Base-by-base conservation (phyloP, 2,113 vertebrate genomes). In the Brachypteracias leptosomus region DNA sequence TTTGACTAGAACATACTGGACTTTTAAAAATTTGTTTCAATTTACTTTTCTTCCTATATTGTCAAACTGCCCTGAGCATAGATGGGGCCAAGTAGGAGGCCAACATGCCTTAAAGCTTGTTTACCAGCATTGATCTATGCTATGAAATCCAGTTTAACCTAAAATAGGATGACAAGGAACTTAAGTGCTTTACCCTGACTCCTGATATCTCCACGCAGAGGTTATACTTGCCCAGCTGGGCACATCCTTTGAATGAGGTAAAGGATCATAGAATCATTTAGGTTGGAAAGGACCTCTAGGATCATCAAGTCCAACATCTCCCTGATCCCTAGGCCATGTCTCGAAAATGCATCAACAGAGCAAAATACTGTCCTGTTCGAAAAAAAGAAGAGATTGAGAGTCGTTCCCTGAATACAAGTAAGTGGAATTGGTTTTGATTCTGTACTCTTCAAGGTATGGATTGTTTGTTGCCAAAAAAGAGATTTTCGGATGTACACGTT, bases 381-480 rank as follows among this genome's bases (percentile, higher is more conserved):
- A 11, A 25, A 21, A 36, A 33, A 31, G 14, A 17, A 18, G 21
- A n/a, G 13, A 59, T 24, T 61, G 9, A 51, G 91, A 93, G 62
- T 19, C 66, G 59, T 85, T 67, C 28, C 33, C 46, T 66, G 72
- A 81, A 58, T 11, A 16, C 26, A 87, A 84, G 93, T 87, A 33
- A 91, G 95, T 86, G 61, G 86, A 85, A 75, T 9, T 59, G 59
- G 26, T 47, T 93, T 93, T 76, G 35, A 57, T 79, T 82, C 75
- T 79, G 74, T 47, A 31, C 38, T 96, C 86, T 80, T 52, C 74
- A 83, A 91, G 25, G n/a, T 76, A 38, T 1, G 49, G 47, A 78
- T 67, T 96, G 93, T 96, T 97, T 96, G 82, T 75, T 96, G 47
- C 87, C 54, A 74, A 54, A 95, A 94, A 97, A 86, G 49, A n/a